phyloP scores from a whole-genome alignment of 2,797 vertebrate species.

The Kryptolebias ocellatus region DNA sequence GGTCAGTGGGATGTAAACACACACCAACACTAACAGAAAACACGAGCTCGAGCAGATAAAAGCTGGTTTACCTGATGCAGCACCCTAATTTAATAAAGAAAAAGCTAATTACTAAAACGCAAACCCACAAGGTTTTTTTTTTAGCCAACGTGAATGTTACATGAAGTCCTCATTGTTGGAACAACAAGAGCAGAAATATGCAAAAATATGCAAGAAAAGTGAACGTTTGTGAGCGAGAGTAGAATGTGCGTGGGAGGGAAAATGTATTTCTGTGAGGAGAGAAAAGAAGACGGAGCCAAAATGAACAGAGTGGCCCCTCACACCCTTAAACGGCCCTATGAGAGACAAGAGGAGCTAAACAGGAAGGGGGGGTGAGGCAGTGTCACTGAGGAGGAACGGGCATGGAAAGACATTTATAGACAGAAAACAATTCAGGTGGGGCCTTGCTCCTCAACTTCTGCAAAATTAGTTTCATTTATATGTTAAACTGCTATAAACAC shows the following conservation, averaged over 20 bases:
- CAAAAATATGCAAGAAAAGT: background rate
- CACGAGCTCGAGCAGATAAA: background rate
- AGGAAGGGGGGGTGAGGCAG: background rate
- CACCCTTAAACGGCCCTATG: background rate
- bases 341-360: background rate
- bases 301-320: background rate
- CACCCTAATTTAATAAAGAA: background rate
- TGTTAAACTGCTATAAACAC: no score
- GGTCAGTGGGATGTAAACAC: background rate
- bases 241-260: background rate
- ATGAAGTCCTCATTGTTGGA: background rate
- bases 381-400: background rate
- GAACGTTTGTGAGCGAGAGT: background rate
- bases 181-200: background rate
- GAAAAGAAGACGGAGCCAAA: background rate
- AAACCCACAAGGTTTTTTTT: background rate
- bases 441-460: background rate
- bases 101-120: no score
- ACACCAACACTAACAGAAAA: background rate
- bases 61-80: background rate
- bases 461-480: background rate
- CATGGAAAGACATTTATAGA: background rate
- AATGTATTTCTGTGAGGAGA: background rate
- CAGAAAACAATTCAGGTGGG: conserved; percentile 5
- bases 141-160: background rate